Evolutionary conservation across 2,113 vertebrate species (phyloP).

Genomic region (Cynopterus brachyotis): DNA sequence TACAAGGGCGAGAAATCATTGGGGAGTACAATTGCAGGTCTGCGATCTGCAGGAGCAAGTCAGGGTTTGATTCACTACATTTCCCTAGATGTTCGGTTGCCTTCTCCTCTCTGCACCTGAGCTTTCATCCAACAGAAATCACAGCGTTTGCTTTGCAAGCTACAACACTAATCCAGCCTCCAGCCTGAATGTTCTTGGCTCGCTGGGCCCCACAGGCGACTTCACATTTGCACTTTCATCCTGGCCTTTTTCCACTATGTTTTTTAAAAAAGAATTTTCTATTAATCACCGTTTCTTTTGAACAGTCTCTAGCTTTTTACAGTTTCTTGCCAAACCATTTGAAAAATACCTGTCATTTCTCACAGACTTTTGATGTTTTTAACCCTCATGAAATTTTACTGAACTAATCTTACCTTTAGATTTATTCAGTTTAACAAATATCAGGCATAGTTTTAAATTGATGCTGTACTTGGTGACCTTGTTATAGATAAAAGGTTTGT

Average conservation of each 20-base stretch:
- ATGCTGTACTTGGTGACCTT: not conserved
- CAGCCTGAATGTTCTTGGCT: not conserved
- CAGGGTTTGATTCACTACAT: not conserved
- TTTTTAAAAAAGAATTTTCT: not conserved
- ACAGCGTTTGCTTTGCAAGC: not conserved
- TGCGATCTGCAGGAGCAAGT: not conserved
- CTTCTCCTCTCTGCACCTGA: not conserved
- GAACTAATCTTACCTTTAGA: not conserved
- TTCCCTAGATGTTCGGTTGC: not conserved
- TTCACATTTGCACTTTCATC: not conserved
- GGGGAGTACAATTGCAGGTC: rapidly evolving
- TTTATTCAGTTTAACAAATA: not conserved
- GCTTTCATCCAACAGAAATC: not conserved
- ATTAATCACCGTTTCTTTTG: not conserved
- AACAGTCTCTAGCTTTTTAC: not conserved
- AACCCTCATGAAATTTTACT: not conserved
- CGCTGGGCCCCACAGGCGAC: not conserved
- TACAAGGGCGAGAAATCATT: not conserved
- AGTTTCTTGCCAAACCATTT: not conserved
- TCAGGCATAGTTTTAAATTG: not conserved
- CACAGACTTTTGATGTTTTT: not conserved
- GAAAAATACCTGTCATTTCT: not conserved
- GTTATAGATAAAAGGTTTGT: not conserved
- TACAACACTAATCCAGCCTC: not conserved
- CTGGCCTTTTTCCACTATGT: not conserved